Evolutionary conservation across 2,113 vertebrate genomes (phyloP).

Genomic region (Mungos mungo): DNA sequence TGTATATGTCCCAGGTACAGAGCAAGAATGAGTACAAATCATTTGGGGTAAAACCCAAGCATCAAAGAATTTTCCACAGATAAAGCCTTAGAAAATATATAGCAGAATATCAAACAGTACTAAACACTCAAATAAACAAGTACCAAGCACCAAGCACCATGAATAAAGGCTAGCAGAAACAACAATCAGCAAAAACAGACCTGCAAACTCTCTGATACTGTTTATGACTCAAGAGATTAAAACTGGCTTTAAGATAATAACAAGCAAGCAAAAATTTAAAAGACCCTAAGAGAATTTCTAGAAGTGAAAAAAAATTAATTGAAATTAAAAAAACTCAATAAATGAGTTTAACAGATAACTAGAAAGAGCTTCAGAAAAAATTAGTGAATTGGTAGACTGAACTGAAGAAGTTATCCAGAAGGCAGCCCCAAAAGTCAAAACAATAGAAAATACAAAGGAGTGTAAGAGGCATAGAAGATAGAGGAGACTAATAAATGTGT

Average conservation of each 20-base stretch:
- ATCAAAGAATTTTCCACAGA: background rate
- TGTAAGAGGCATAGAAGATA: background rate
- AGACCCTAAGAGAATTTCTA: background rate
- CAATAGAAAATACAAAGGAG: background rate
- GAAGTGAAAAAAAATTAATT: background rate
- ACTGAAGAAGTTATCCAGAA: background rate
- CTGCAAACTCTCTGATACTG: background rate
- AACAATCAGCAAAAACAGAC: background rate
- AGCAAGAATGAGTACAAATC: background rate
- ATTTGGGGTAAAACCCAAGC: background rate
- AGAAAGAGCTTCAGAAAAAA: conserved; percentile 4
- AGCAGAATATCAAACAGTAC: background rate
- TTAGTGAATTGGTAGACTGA: background rate
- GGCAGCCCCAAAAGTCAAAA: background rate
- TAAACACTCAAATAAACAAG: background rate
- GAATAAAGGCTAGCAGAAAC: background rate
- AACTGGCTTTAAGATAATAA: background rate
- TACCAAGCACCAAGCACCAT: background rate
- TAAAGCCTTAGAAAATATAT: background rate
- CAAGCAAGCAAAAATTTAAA: background rate
- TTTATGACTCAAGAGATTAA: background rate
- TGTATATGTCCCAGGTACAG: background rate
- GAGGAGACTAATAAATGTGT: background rate
- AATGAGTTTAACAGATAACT: background rate
- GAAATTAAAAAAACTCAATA: background rate